Base-by-base conservation (phyloP, 2,888 invertebrate species). In the Mermis nigrescens region DNA sequence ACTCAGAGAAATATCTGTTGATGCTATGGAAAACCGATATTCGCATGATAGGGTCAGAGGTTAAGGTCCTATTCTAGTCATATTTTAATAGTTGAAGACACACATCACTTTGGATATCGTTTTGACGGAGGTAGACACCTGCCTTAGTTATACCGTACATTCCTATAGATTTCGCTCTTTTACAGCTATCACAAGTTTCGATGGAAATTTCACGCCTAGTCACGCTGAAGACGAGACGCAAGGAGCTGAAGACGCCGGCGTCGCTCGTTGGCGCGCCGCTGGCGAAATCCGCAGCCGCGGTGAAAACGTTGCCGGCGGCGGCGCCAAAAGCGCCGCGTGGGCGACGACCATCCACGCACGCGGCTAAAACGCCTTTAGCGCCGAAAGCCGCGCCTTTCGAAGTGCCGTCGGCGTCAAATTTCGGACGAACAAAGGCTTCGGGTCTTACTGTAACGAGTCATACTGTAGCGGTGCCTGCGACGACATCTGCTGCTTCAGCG, bases 181-280 rank as follows among this genome's bases (percentile, higher is more conserved):
- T 58, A 12, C 32, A 58, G 58, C 55, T 58, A 4, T n/a, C 26
- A 3, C 29, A 58, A 31, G 27, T 58, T 2, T 26, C 58, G 4
- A 4, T 12, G 3, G 58, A 58, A 29, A 32, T 58, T 3, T 54
- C 51, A 4, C 28, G 31, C 3, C 31, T 58, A 46, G 22, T 58
- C n/a, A 26, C 28, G 22, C 22, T 58, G 22, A 58, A 58, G 38
- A 55, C 19, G 4, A 7, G 31, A 4, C 55, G 55, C 32, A 26
- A 31, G 26, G 55, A 55, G 19, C 31, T 24, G 12, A 38, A 38
- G 19, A 19, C 38, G 12, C 38, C 38, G 38, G 38, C 38, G 38
- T 38, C 38, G 38, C 19, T 38, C 7, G 38, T 19, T 19, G 38
- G 7, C 38, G 38, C 7, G 19, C 7, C 38, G 38, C 38, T 19